Evolutionary conservation across 2,113 vertebrate genomes (phyloP).

Genomic region (Puntigrus tetrazona): DNA sequence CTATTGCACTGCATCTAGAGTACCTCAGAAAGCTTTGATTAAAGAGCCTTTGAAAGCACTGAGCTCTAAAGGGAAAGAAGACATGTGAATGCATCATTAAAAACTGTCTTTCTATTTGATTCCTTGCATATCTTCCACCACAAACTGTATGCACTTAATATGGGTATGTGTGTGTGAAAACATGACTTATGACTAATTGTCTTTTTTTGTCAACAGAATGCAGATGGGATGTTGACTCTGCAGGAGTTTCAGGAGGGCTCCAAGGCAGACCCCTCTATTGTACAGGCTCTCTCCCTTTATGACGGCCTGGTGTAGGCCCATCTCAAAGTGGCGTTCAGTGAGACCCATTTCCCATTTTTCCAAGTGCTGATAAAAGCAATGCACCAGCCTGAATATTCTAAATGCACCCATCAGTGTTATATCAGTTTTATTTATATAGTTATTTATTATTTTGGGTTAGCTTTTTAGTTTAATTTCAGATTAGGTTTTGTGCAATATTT

Average conservation of each 20-base stretch:
- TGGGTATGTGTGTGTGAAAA: neutral
- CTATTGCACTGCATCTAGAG: neutral
- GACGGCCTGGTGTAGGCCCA: slow-evolving; percentile 91
- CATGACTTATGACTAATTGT: neutral
- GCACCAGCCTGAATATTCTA: neutral
- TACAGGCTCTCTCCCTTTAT: slow-evolving; percentile 96
- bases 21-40: neutral
- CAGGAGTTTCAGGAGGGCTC: slow-evolving; percentile 99
- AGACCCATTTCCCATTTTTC: slow-evolving; percentile 1
- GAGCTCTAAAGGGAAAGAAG: neutral
- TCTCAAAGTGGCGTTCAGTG: slow-evolving; percentile 32
- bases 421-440: neutral
- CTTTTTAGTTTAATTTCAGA: neutral
- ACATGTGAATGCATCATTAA: neutral
- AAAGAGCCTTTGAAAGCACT: neutral
- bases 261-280: slow-evolving; percentile 96
- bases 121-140: neutral
- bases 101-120: neutral
- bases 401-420: neutral
- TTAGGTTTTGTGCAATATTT: neutral
- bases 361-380: neutral
- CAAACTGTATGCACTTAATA: neutral
- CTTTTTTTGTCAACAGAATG: slow-evolving; percentile 78
- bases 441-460: neutral
- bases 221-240: slow-evolving; percentile 93